A percentile compares a stretch with the other conserved stretches of the same genome.
Conservation (phyloP, 1,140 invertebrate genomes). For the Ephestia elutella region DNA sequence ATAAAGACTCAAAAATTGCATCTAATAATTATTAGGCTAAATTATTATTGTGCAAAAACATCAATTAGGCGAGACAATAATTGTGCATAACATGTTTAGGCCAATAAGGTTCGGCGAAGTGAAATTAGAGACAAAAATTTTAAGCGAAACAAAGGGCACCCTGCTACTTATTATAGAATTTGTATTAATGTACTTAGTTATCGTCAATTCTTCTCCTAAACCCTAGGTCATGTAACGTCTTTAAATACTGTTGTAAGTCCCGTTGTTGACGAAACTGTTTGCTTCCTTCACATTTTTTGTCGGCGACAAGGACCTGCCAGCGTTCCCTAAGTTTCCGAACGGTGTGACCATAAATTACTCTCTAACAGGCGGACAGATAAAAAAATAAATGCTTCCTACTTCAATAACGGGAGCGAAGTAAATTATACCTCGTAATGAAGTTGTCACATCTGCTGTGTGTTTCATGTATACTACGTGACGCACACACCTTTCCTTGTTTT, state of each 20-base stretch:
- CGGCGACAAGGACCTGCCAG: conserved; percentile 29
- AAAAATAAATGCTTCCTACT: conserved; percentile 64
- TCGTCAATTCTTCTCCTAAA: too few species aligned
- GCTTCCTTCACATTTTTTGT: conserved; percentile 30
- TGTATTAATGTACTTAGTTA: too few species aligned
- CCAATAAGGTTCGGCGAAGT: too few species aligned
- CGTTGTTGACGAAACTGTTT: neutral
- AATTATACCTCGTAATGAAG: conserved; percentile 67
- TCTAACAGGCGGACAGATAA: conserved; percentile 49
- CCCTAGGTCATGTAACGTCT: too few species aligned
- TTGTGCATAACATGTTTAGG: too few species aligned
- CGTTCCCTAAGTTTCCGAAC: conserved; percentile 28
- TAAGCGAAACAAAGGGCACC: too few species aligned
- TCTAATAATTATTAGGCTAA: too few species aligned
- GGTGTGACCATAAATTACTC: conserved; percentile 59
- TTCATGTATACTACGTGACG: conserved; percentile 35
- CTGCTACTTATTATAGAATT: too few species aligned
- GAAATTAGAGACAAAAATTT: too few species aligned
- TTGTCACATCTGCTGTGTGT: conserved; percentile 59
- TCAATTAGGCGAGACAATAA: too few species aligned
- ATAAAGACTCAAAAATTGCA: too few species aligned
- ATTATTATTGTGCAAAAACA: too few species aligned
- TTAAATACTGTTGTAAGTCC: neutral
- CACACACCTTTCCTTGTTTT: conserved; percentile 47
- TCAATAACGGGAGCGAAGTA: conserved; percentile 67